Evolutionary conservation across 1,140 invertebrate species (phyloP).

Genomic region (Carposina sasakii): DNA sequence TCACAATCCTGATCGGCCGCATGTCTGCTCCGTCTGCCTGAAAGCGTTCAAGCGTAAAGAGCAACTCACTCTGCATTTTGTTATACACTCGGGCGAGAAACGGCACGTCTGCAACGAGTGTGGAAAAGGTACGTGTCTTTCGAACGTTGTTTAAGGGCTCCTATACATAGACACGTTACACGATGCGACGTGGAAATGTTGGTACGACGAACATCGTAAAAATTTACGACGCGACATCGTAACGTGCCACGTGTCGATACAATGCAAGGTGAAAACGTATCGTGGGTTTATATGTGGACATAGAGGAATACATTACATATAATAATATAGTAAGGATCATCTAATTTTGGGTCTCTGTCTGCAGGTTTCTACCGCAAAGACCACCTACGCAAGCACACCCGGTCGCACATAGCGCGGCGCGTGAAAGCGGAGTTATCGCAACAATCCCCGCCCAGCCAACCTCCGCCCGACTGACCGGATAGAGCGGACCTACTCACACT

Average conservation of each 20-base stretch:
- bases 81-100: constrained; percentile 90
- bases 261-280: too few relatives aligned
- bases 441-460: constrained; percentile 25
- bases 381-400: constrained; percentile 85
- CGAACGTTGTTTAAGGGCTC: neutral
- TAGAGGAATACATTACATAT: too few relatives aligned
- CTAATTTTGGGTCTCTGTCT: constrained; percentile 15
- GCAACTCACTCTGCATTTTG: constrained; percentile 86
- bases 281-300: too few relatives aligned
- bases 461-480: constrained; percentile 47
- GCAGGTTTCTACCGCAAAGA: constrained; percentile 82
- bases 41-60: constrained; percentile 91
- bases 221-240: too few relatives aligned
- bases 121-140: constrained; percentile 77
- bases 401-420: constrained; percentile 85
- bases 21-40: constrained; percentile 86
- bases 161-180: too few relatives aligned
- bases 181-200: too few relatives aligned
- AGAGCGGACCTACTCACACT: constrained; percentile 57
- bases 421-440: constrained; percentile 88
- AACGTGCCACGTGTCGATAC: too few relatives aligned
- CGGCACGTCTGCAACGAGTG: constrained; percentile 89
- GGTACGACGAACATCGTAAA: too few relatives aligned
- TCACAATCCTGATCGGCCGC: constrained; percentile 86
- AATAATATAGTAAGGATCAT: too few relatives aligned